These are phyloP conservation scores for Gadus chalcogrammus DNA, from an alignment of 2,113 vertebrate genomes.

Conservation along the genomic window DNA sequence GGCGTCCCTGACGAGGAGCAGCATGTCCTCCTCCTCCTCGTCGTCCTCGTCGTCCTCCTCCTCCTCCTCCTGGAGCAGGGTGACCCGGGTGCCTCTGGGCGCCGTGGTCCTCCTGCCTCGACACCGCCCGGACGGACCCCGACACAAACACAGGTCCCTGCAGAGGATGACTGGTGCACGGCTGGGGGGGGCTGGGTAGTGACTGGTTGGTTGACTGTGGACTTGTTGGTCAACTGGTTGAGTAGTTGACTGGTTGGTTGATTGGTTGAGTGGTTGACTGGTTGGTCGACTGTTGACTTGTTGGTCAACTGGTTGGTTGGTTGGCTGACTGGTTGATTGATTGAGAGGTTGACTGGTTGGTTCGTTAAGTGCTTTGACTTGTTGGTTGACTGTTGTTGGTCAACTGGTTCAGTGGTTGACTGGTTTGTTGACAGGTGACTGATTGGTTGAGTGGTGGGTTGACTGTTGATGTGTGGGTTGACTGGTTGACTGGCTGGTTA, in stretches of 20 bases:
- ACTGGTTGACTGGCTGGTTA: not conserved
- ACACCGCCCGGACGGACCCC: conserved; percentile 9
- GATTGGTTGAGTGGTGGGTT: not conserved
- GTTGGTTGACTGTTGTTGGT: no score
- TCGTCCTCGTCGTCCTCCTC: conserved; percentile 46
- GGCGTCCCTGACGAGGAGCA: conserved; percentile 57
- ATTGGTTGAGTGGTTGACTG: no score
- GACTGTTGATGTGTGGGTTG: not conserved
- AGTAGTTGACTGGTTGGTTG: not conserved
- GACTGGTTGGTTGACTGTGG: no score
- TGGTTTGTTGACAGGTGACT: not conserved
- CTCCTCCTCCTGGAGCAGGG: conserved; percentile 55
- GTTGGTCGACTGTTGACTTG: no score
- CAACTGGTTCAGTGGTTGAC: no score
- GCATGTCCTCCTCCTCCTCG: conserved; percentile 50
- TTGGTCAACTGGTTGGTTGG: no score
- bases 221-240: no score
- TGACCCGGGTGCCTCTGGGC: conserved; percentile 81
- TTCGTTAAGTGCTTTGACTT: no score
- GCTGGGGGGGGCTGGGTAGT: no score
- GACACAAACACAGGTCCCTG: not conserved
- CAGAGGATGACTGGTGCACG: not conserved
- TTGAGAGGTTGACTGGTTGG: not conserved
- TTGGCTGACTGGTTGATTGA: no score
- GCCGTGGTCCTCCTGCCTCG: conserved; percentile 79